Evolutionary conservation across 2,888 invertebrate species (phyloP), one percentile per base, ranked within the genome.

Genomic region (Nymphalis c-album): DNA sequence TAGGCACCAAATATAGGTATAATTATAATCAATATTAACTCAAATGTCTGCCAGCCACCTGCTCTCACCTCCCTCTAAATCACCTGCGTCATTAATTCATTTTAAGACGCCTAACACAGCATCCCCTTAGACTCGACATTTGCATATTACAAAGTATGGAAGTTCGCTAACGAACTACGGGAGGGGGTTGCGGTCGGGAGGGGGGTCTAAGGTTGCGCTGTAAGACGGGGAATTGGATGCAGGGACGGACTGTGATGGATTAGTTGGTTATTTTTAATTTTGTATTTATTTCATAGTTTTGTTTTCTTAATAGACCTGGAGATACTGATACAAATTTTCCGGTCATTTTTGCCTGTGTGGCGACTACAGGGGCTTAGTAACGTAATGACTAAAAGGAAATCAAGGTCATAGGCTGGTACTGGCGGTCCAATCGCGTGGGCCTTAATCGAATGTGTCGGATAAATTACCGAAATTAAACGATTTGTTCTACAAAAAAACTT

Each of bases 131-230:
- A 85, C 81, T 79, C 80, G 78, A 88, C 90, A 92, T 92, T 92
- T 91, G 91, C 91, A 92, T 92, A 91, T 91, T 91, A 91, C 91
- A 91, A 92, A 92, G 91, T 92, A 91, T 91, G 90, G 91, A 91
- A 92, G 91, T 92, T 91, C 82, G 80, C 86, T 90, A 91, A 90
- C 91, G 90, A 89, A 88, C 71, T 73, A 75, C 73, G 76, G 72
- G 66, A 55, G 55, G 57, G 73, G 72, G 70, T 75, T 77, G 77
- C 69, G 76, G 78, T 71, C 55, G 74, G 68, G 75, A 74, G 74
- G 80, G 80, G 80, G 83, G 40, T 83, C 85, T 87, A 87, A 89
- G 89, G 90, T 85, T 86, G 85, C 83, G 81, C 82, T 82, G 91
- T 90, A 91, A 91, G 91, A 90, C 90, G 87, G 91, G 90, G 91